phyloP scores from a whole-genome alignment of 2,888 invertebrate species.

The Cerastoderma edule region DNA sequence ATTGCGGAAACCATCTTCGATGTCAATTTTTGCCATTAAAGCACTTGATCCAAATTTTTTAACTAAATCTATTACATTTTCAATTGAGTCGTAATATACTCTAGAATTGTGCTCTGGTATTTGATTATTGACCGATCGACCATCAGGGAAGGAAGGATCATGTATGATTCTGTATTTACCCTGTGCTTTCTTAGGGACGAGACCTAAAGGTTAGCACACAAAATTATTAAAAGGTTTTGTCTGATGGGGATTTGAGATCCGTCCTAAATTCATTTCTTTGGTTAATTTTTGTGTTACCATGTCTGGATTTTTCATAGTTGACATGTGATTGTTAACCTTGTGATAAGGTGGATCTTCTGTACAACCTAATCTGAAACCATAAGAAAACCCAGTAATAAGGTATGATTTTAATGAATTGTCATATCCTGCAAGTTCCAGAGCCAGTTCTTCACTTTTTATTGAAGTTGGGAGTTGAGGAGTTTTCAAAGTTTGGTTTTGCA shows the following conservation, averaged over 20 bases:
- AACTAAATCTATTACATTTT: constrained; percentile 29
- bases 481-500: no score
- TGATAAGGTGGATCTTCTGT: neutral
- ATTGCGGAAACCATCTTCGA: constrained; percentile 43
- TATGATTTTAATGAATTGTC: neutral
- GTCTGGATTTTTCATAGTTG: constrained; percentile 10
- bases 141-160: constrained; percentile 36
- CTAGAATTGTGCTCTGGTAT: constrained; percentile 22
- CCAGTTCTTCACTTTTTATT: no score
- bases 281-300: no score
- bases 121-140: constrained; percentile 8
- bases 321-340: constrained; percentile 26
- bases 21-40: constrained; percentile 44
- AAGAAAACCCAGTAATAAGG: constrained; percentile 18
- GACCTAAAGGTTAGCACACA: constrained; percentile 41
- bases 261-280: constrained; percentile 11
- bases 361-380: constrained; percentile 23
- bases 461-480: no score
- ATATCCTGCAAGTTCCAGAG: no score
- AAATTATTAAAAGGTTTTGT: constrained; percentile 18
- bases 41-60: constrained; percentile 24
- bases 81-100: constrained; percentile 38
- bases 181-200: constrained; percentile 27
- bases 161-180: constrained; percentile 33
- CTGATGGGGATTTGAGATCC: constrained; percentile 23